A percentile compares a stretch with the other conserved stretches of the same genome.
These are phyloP conservation scores for Luehdorfia chinensis DNA, from an alignment of 1,140 invertebrate genomes.

Conservation along the genomic window DNA sequence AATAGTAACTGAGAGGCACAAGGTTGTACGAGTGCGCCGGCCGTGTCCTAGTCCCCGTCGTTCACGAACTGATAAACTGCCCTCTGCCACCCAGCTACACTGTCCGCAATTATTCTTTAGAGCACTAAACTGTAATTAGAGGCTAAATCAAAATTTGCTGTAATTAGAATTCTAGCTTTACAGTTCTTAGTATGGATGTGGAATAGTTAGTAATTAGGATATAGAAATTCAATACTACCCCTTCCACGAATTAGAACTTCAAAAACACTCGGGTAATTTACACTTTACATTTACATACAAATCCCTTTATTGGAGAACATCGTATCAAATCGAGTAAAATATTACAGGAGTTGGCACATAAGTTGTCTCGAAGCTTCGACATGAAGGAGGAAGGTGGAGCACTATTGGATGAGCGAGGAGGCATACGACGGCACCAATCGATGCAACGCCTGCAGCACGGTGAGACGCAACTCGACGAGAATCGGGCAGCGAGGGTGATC, in stretches of 20 bases:
- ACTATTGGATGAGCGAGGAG: conserved; percentile 80
- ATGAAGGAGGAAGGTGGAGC: conserved; percentile 89
- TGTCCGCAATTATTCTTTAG: conserved; percentile 45
- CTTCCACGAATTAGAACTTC: background rate
- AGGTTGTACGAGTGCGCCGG: conserved; percentile 42
- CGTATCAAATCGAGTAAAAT: too few species aligned
- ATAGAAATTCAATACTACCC: conserved; percentile 23
- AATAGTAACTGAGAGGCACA: conserved; percentile 68
- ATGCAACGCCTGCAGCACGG: conserved; percentile 83
- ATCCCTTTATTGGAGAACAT: too few species aligned
- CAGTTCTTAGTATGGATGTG: conserved; percentile 61
- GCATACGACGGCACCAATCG: conserved; percentile 81
- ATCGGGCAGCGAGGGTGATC: conserved; percentile 83
- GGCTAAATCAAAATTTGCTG: conserved; percentile 64
- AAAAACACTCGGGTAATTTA: background rate
- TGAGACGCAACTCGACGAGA: conserved; percentile 77
- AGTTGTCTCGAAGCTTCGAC: conserved; percentile 89
- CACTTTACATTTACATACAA: conserved; percentile 9
- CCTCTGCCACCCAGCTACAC: conserved; percentile 69
- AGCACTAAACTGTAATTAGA: conserved; percentile 65
- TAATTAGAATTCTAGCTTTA: conserved; percentile 60
- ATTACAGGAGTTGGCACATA: conserved; percentile 87
- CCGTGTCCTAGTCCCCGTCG: conserved; percentile 20
- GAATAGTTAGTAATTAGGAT: conserved; percentile 45
- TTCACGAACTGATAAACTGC: conserved; percentile 39